phyloP scores from a whole-genome alignment of 2,888 invertebrate species.

The Pyralis farinalis region DNA sequence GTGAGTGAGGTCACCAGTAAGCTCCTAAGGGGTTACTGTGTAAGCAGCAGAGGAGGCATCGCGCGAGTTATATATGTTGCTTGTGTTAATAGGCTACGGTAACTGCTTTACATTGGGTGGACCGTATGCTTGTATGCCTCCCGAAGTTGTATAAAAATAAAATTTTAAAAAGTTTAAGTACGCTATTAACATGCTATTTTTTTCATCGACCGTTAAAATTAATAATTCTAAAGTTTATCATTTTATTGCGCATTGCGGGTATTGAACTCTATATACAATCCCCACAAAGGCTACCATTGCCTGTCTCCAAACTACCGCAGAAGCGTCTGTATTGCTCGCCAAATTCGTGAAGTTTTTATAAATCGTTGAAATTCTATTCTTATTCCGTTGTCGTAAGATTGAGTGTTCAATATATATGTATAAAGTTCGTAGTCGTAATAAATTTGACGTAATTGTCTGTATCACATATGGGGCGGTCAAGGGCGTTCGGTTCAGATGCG shows the following conservation, averaged over 20 bases:
- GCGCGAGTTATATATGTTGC: too few relatives aligned
- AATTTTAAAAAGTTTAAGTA: too few relatives aligned
- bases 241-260: background rate
- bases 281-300: background rate
- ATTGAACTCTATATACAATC: background rate
- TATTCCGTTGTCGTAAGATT: slow-evolving; percentile 9
- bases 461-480: slow-evolving; percentile 36
- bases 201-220: too few relatives aligned
- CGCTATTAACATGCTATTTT: too few relatives aligned
- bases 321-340: background rate
- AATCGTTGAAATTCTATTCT: slow-evolving; percentile 12
- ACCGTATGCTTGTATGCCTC: too few relatives aligned
- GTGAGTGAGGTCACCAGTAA: too few relatives aligned
- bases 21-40: too few relatives aligned
- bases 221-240: background rate
- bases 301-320: background rate
- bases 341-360: background rate
- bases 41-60: too few relatives aligned
- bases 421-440: slow-evolving; percentile 12
- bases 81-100: too few relatives aligned
- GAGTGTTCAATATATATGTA: slow-evolving; percentile 10
- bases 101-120: too few relatives aligned
- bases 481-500: slow-evolving; percentile 24
- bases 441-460: slow-evolving; percentile 19
- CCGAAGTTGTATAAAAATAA: too few relatives aligned